phyloP scores from a whole-genome alignment of 2,888 invertebrate genomes.

The Drosophila eohydei region DNA sequence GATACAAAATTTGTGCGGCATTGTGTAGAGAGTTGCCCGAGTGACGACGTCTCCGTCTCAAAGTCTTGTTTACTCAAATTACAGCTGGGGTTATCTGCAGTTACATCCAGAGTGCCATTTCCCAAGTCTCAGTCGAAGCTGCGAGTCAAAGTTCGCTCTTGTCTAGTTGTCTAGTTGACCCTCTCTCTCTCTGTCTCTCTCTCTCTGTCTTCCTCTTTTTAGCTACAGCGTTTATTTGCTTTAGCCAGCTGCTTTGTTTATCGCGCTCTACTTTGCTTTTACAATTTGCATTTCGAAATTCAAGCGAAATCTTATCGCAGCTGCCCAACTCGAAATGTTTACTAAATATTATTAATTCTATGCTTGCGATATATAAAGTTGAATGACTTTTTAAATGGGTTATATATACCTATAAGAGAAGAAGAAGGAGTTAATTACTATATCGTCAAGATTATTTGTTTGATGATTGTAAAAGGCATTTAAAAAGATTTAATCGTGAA shows the following conservation, averaged over 20 bases:
- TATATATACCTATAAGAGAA: not conserved
- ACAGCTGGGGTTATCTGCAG: constrained; percentile 64
- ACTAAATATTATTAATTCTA: constrained; percentile 28
- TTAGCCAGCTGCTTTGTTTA: constrained; percentile 32
- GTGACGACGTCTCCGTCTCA: constrained; percentile 47
- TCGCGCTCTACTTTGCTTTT: constrained; percentile 39
- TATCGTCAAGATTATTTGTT: not conserved
- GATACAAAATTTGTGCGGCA: constrained; percentile 74
- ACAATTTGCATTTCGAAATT: constrained; percentile 54
- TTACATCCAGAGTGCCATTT: constrained; percentile 49
- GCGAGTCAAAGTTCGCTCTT: constrained; percentile 30
- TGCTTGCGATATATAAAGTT: constrained; percentile 28
- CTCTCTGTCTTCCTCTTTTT: not conserved
- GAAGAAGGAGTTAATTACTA: not conserved
- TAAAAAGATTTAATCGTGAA: not conserved
- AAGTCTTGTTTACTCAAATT: constrained; percentile 75
- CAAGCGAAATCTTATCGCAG: constrained; percentile 33
- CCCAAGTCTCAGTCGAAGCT: constrained; percentile 14
- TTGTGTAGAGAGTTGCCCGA: constrained; percentile 57
- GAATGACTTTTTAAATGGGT: constrained; percentile 28
- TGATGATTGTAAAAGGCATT: not conserved
- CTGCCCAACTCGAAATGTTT: constrained; percentile 6
- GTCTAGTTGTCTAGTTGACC: constrained; percentile 57
- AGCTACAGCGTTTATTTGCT: constrained; percentile 32
- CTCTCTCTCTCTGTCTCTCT: not conserved